These are phyloP conservation scores for Dynastes grantii DNA, from an alignment of 2,888 invertebrate genomes.

Conservation along the genomic window DNA sequence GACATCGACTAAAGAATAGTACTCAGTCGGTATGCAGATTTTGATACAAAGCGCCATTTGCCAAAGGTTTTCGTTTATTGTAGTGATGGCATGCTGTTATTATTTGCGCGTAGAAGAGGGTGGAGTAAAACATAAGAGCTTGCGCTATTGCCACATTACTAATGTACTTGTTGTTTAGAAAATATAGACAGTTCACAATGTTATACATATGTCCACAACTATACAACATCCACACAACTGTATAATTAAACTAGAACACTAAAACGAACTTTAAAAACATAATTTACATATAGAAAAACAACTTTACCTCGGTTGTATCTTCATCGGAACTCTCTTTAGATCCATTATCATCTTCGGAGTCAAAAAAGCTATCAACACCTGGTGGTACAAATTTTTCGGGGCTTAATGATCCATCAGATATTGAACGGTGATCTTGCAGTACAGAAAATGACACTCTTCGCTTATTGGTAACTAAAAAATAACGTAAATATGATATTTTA, in stretches of 20 bases:
- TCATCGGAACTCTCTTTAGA: constrained; percentile 58
- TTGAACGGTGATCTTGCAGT: neutral
- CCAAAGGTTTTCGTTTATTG: no score
- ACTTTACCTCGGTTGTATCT: constrained; percentile 57
- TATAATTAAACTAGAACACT: neutral
- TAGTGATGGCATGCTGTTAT: no score
- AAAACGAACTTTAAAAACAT: neutral
- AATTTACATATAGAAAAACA: neutral
- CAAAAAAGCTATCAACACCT: constrained; percentile 57
- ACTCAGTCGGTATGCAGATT: no score
- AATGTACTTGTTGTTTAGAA: no score
- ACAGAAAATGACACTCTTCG: neutral
- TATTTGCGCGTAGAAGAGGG: no score
- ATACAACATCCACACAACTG: no score
- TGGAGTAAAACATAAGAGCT: no score
- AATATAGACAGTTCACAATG: no score
- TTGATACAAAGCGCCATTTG: no score
- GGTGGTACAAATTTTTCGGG: constrained; percentile 41
- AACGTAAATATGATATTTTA: neutral
- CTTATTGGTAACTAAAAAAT: neutral
- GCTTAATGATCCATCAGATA: neutral
- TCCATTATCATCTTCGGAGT: constrained; percentile 66
- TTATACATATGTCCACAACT: no score
- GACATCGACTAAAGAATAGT: no score
- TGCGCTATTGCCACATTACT: no score